Percentiles rank a stretch among this genome's conserved stretches.
Evolutionary conservation across 2,113 vertebrate genomes (phyloP).

Genomic region (Nycticorax nycticorax): DNA sequence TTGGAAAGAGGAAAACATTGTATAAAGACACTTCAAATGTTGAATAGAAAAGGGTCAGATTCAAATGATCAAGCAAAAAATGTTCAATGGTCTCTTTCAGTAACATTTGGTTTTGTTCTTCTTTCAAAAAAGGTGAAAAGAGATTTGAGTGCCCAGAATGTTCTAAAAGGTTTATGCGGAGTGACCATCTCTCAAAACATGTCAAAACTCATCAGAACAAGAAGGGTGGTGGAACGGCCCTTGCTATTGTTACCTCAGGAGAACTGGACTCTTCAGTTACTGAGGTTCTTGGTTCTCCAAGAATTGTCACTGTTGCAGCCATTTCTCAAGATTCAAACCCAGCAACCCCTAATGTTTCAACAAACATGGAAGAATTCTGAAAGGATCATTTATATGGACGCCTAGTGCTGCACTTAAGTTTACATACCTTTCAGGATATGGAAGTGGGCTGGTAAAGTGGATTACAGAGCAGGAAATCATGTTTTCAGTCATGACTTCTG

Average conservation of each 20-base stretch:
- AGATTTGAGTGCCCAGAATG: slow-evolving; percentile 97
- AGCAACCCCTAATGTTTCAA: slow-evolving; percentile 92
- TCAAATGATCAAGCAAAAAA: not conserved
- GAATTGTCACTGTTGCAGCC: slow-evolving; percentile 93
- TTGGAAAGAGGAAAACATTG: not conserved
- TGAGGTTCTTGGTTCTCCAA: slow-evolving; percentile 89
- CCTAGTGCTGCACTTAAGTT: slow-evolving; percentile 82
- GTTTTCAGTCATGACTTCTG: slow-evolving; percentile 72
- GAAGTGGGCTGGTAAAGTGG: slow-evolving; percentile 80
- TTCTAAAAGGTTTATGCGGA: slow-evolving; percentile 98
- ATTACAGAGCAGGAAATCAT: slow-evolving; percentile 78
- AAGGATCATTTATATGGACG: slow-evolving; percentile 69
- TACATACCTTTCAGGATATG: slow-evolving; percentile 79
- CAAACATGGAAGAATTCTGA: slow-evolving; percentile 92
- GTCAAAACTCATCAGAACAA: slow-evolving; percentile 99
- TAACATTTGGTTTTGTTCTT: slow-evolving; percentile 37
- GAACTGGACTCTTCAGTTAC: slow-evolving; percentile 93
- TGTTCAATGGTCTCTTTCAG: not conserved
- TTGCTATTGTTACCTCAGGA: slow-evolving; percentile 96
- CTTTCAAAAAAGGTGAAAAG: slow-evolving; percentile 89
- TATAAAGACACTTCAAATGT: not conserved
- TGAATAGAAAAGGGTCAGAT: not conserved
- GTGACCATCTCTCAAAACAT: slow-evolving; percentile 98
- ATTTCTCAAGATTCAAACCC: slow-evolving; percentile 97
- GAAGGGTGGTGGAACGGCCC: slow-evolving; percentile 89